Evolutionary conservation across 1,140 invertebrate species (phyloP).

Genomic region (Ostrea denselamellosa): DNA sequence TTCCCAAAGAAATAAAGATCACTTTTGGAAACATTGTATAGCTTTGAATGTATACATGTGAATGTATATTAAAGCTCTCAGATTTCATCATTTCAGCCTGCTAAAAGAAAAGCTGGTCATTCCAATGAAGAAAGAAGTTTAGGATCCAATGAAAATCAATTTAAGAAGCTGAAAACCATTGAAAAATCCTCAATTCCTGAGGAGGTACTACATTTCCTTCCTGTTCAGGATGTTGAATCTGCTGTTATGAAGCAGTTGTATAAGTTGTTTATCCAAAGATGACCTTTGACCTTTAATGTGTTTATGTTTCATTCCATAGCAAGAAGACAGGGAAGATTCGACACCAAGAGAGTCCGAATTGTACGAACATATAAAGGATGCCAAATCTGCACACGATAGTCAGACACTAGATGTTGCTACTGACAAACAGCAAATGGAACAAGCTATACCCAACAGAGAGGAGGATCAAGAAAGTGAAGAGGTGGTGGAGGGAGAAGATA

Average conservation of each 20-base stretch:
- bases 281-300: neutral
- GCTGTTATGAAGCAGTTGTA: too few species aligned
- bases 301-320: neutral
- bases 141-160: constrained; percentile 82
- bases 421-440: constrained; percentile 88
- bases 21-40: too few species aligned
- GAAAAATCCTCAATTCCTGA: neutral
- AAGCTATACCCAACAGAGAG: constrained; percentile 82
- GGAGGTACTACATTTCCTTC: neutral
- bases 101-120: constrained; percentile 81
- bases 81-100: constrained; percentile 56
- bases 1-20: too few species aligned
- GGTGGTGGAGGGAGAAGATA: constrained; percentile 65
- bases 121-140: constrained; percentile 83
- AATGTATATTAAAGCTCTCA: too few species aligned
- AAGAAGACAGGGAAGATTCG: constrained; percentile 48
- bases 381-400: constrained; percentile 82
- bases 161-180: constrained; percentile 83
- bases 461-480: constrained; percentile 65
- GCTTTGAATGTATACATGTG: too few species aligned
- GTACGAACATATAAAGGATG: constrained; percentile 92
- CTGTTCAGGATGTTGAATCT: too few species aligned
- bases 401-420: constrained; percentile 83
- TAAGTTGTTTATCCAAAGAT: too few species aligned
- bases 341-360: constrained; percentile 81